Evolutionary conservation across 2,113 vertebrate genomes (phyloP), one percentile per base, ranked within the genome.

Genomic region (Trichomycterus rosablanca): DNA sequence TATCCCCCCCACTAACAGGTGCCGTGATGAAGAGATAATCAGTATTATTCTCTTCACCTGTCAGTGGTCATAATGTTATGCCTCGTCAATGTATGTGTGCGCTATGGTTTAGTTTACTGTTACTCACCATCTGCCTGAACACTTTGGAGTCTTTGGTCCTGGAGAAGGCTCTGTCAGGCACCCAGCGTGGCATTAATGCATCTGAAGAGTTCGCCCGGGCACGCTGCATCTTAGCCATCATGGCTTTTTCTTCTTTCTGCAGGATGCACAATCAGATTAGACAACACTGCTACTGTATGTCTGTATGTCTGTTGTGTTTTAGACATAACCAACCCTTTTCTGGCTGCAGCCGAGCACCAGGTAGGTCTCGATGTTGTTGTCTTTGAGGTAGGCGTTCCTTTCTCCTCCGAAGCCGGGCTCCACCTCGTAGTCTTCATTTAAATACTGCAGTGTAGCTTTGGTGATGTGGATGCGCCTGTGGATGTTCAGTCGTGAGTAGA

Each of bases 41-140:
- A n/a, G n/a, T n/a, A n/a, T n/a, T n/a, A n/a, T n/a, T n/a, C n/a
- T n/a, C n/a, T n/a, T n/a, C n/a, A n/a, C n/a, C n/a, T n/a, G n/a
- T n/a, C n/a, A n/a, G n/a, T n/a, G n/a, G n/a, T n/a, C n/a, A n/a
- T n/a, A n/a, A n/a, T n/a, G n/a, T n/a, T n/a, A n/a, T n/a, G n/a
- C n/a, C n/a, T n/a, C n/a, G n/a, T n/a, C n/a, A n/a, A n/a, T n/a
- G n/a, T n/a, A n/a, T n/a, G n/a, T n/a, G n/a, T n/a, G n/a, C n/a
- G n/a, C n/a, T n/a, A n/a, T n/a, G n/a, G n/a, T n/a, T n/a, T n/a
- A n/a, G n/a, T n/a, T n/a, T n/a, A n/a, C n/a, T n/a, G n/a, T n/a
- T n/a, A 75, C 90, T 93, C 76, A 97, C 95, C 93, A 98, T 98
- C 88, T 95, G 92, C 68, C 93, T 88, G 82, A 95, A 95, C 54